These are phyloP conservation scores for Byasa hedistus DNA, from an alignment of 2,888 invertebrate species.

Conservation along the genomic window DNA sequence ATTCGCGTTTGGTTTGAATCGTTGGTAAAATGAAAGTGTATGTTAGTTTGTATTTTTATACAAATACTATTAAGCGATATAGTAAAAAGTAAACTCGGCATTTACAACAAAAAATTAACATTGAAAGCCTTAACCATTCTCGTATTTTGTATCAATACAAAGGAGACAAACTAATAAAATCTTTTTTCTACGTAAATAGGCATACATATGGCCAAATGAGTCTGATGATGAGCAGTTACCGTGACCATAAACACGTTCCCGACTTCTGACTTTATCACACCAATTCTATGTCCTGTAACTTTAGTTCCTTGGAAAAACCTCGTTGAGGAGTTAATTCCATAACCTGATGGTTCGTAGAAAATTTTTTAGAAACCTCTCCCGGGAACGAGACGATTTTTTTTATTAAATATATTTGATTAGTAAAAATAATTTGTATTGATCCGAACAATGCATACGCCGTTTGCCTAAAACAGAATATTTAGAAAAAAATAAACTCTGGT, in stretches of 20 bases:
- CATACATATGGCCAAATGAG: no score
- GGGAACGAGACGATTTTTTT: no score
- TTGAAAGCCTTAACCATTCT: not conserved
- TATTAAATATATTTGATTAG: no score
- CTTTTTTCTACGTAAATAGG: no score
- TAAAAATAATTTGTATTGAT: conserved; percentile 5
- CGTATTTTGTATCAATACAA: conserved; percentile 8
- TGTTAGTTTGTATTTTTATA: conserved; percentile 26
- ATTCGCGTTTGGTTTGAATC: conserved; percentile 14
- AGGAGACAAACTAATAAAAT: not conserved
- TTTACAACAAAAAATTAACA: not conserved
- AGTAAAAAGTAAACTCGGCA: conserved; percentile 9
- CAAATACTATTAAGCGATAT: conserved; percentile 24
- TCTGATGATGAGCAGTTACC: no score
- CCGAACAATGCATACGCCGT: not conserved
- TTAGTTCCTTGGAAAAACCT: no score
- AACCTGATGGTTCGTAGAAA: no score
- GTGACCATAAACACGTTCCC: no score
- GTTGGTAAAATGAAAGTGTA: conserved; percentile 14
- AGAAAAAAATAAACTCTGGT: conserved; percentile 17
- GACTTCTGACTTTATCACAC: no score
- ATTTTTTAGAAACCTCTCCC: no score
- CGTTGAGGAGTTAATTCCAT: no score
- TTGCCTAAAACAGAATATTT: conserved; percentile 21
- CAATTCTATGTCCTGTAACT: no score